Percentiles rank a stretch among this genome's conserved stretches.
phyloP scores from a whole-genome alignment of 2,888 invertebrate genomes.

The Lasioglossum lativentre region DNA sequence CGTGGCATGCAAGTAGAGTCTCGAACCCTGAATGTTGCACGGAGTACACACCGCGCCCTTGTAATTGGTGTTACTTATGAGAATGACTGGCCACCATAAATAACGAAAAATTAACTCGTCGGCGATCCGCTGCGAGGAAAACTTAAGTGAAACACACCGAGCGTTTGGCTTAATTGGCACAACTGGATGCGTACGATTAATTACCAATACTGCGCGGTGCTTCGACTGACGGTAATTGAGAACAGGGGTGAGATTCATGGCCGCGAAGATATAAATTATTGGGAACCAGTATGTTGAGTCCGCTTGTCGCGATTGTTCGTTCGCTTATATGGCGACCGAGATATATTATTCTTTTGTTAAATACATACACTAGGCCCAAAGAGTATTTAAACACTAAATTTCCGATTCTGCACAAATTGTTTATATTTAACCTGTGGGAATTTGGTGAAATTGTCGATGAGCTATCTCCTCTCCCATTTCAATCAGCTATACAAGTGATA shows the following conservation, averaged over 20 bases:
- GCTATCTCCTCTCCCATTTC: no score
- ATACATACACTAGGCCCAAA: background rate
- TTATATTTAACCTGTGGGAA: no score
- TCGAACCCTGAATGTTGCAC: conserved; percentile 23
- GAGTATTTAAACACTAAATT: no score
- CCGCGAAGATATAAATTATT: conserved; percentile 15
- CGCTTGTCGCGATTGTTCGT: background rate
- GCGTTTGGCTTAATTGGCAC: conserved; percentile 47
- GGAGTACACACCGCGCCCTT: conserved; percentile 31
- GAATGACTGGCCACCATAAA: conserved; percentile 42
- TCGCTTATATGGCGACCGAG: background rate
- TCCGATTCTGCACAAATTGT: no score
- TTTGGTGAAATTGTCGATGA: no score
- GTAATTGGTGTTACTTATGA: conserved; percentile 58
- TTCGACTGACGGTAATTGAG: conserved; percentile 45
- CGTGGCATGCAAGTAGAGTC: background rate
- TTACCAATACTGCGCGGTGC: conserved; percentile 17
- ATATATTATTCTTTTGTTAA: background rate
- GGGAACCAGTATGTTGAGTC: conserved; percentile 20
- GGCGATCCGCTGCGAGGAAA: conserved; percentile 40
- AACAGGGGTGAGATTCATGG: conserved; percentile 48
- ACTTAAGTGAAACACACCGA: conserved; percentile 48
- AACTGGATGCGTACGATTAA: conserved; percentile 47
- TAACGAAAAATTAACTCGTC: conserved; percentile 62
- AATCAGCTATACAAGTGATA: no score